phyloP scores from a whole-genome alignment of 2,797 vertebrate genomes.

The Allobates femoralis region DNA sequence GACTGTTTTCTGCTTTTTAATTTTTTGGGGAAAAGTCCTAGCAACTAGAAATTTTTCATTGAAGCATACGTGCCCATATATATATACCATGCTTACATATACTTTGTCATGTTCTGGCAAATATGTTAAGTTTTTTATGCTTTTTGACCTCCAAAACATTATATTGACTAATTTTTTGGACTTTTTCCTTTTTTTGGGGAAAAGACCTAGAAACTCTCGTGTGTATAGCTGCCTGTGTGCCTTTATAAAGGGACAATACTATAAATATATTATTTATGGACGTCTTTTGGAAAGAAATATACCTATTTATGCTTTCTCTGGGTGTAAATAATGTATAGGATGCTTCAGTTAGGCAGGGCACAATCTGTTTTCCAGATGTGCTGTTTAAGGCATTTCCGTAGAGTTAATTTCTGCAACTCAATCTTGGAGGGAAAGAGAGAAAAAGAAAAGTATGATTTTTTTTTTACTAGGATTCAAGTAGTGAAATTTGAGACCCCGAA shows the following conservation, averaged over 20 bases:
- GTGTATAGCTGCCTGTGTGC: neutral
- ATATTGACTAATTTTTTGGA: neutral
- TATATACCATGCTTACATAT: too few relatives aligned
- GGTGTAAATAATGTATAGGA: slow-evolving; percentile 34
- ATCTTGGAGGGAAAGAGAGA: slow-evolving; percentile 23
- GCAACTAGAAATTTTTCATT: too few relatives aligned
- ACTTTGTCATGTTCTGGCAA: neutral
- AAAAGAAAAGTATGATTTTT: slow-evolving; percentile 17
- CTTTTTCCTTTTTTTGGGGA: neutral
- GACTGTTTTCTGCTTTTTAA: too few relatives aligned
- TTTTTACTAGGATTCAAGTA: neutral
- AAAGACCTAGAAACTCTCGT: neutral
- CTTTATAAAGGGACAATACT: neutral
- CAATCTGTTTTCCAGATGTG: slow-evolving; percentile 47
- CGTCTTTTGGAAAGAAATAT: neutral
- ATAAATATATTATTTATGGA: slow-evolving; percentile 48
- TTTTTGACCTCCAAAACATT: neutral
- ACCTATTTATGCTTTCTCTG: neutral
- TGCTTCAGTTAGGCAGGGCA: neutral
- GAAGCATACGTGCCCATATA: too few relatives aligned
- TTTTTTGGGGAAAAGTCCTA: too few relatives aligned
- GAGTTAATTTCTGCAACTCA: neutral
- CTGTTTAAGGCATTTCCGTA: neutral
- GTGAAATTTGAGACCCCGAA: slow-evolving; percentile 37
- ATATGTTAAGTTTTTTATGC: neutral